Evolutionary conservation across 2,113 vertebrate genomes (phyloP), one percentile per base, ranked within the genome.

Genomic region (Xiphophorus maculatus): DNA sequence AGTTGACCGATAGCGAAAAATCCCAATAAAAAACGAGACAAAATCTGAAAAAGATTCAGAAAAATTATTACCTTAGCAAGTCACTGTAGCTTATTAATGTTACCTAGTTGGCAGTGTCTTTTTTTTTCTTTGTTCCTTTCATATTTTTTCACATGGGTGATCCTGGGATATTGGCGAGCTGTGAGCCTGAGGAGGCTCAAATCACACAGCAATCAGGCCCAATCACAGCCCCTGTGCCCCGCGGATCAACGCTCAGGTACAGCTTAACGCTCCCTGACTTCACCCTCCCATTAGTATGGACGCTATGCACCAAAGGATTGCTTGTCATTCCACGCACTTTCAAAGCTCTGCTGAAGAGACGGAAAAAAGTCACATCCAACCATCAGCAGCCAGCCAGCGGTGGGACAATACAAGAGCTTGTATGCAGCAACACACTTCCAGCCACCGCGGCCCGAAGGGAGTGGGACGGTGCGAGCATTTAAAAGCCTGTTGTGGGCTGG

Each of bases 191-290:
- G 74, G 82, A 83, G 28, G 73, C 81, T 91, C 87, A 79, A 89
- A 83, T 86, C 86, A 76, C 80, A 87, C 69, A 77, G 85, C 86
- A 90, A 90, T 91, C 89, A 90, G 80, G 82, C 82, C 73, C 85
- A 77, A 81, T 90, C 83, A 71, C 32, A 69, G 66, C 78, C 71
- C 60, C 70, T n/a, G 37, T 33, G 48, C 74, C 64, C 33, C 4
- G 64, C 4, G 4, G 62, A 88, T 85, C 73, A 58, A 78, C 76
- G n/a, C 61, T 72, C 72, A 79, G 81, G 80, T 80, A 44, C 66
- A 61, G 54, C 64, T 72, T 63, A 48, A 74, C 40, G 2, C 22
- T 25, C 4, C 25, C 5, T 35, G 66, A 81, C 63, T 78, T 79
- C 69, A n/a, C 35, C 22, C 14, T 1, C 28, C 66, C 29, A 73